A percentile compares a stretch with the other conserved stretches of the same genome.
phyloP scores from a whole-genome alignment of 2,797 vertebrate species.

The Alfaro cultratus region DNA sequence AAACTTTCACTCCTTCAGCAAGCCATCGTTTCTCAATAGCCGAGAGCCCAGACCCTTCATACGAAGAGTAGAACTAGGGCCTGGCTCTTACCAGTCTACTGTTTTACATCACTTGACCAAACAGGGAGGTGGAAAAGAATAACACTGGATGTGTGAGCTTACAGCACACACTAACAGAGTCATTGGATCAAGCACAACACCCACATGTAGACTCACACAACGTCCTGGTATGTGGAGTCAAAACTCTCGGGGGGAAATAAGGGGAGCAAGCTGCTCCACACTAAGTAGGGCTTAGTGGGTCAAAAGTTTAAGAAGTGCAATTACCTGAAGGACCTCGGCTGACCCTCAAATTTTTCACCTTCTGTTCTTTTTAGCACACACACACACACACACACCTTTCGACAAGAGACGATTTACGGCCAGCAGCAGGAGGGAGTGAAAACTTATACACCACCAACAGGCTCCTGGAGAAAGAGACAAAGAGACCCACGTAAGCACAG shows the following conservation, averaged over 20 bases:
- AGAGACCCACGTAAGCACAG: slow-evolving; percentile 32
- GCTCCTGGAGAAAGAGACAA: slow-evolving; percentile 37
- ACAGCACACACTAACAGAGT: slow-evolving; percentile 47
- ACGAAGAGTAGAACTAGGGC: too few relatives aligned
- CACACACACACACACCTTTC: slow-evolving; percentile 40
- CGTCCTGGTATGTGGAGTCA: slow-evolving; percentile 60
- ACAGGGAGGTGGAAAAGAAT: slow-evolving; percentile 41
- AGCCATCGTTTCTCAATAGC: too few relatives aligned
- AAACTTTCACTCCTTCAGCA: too few relatives aligned
- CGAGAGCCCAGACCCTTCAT: too few relatives aligned
- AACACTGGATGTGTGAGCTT: slow-evolving; percentile 40
- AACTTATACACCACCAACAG: slow-evolving; percentile 54
- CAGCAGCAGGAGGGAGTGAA: slow-evolving; percentile 63
- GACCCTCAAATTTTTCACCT: slow-evolving; percentile 78
- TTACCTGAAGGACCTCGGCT: slow-evolving; percentile 79
- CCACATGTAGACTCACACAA: slow-evolving; percentile 25
- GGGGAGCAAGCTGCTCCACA: slow-evolving; percentile 54
- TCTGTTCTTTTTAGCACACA: slow-evolving; percentile 53
- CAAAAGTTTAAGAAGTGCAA: slow-evolving; percentile 82
- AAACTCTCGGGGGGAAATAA: slow-evolving; percentile 72
- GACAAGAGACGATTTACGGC: slow-evolving; percentile 74
- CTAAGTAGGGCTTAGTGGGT: slow-evolving; percentile 77
- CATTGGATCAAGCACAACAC: slow-evolving; percentile 20
- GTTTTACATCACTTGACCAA: slow-evolving; percentile 31
- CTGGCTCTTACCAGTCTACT: too few relatives aligned